Evolutionary conservation across 2,113 vertebrate genomes (phyloP), one percentile per base, ranked within the genome.

Genomic region (Nothobranchius furzeri): DNA sequence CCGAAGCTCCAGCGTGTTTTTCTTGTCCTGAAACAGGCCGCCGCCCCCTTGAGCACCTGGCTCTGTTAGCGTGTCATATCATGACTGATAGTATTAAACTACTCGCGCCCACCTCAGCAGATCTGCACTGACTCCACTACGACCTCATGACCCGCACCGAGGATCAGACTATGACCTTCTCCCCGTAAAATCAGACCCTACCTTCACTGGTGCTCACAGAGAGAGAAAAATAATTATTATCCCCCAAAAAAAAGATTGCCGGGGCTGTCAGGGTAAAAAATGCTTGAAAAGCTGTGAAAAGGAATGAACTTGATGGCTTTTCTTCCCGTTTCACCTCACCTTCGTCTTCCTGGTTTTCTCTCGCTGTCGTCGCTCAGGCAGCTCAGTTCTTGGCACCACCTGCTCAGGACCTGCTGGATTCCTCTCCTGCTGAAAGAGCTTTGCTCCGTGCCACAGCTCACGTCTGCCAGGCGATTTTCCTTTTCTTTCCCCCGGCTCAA

Each of bases 91-190:
- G 37, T 54, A 89, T 87, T 84, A 86, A 25, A 42, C 64, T 88
- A 91, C 89, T 89, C 83, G 57, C 59, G 79, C 63, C 66, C 77
- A 85, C 86, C 88, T 87, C 88, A 84, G 78, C 83, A 78, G 78
- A 81, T 83, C 81, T 60, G 68, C 10, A n/a, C 35, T 48, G 82
- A 88, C 86, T 87, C 69, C 70, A 0, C 4, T 48, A 42, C 53
- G 72, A 86, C 75, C 86, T 68, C 2, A 7, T 75, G 76, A 87
- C 85, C 86, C 10, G 25, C 40, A 73, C 73, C 51, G 61, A 77
- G 59, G 82, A 87, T 81, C 80, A 85, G 64, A 68, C 49, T 4
- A 3, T 51, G 20, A 81, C 84, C 75, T 79, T 84, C 81, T 84
- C 76, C 51, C 55, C 66, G 9, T 35, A 74, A 59, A 85, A 48